Evolutionary conservation across 2,113 vertebrate genomes (phyloP), one percentile per base, ranked within the genome.

Genomic region (Acanthochromis polyacanthus): DNA sequence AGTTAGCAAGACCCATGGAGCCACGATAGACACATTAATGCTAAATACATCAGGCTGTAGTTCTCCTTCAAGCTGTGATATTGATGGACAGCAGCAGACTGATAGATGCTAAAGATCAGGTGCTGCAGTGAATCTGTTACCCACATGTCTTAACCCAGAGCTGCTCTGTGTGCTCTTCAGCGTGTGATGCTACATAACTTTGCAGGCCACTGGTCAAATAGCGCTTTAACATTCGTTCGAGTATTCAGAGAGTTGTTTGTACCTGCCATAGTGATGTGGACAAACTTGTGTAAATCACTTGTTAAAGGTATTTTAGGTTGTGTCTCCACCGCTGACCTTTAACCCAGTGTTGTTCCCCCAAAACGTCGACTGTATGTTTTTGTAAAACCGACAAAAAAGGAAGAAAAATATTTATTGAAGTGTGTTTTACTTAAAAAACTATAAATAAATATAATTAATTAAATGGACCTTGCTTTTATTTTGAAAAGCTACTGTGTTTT

Each of bases 351-450:
- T 80, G 85, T 68, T 83, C 64, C 84, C 58, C 73, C 83, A 73
- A 63, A 58, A 69, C 75, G 63, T 91, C 82, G 72, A 81, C 53
- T 84, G 65, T 82, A 61, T 68, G 83, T 93, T 81, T 86, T 89
- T 94, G 90, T 94, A 92, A 89, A 91, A 81, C 75, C 80, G 28
- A 87, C 50, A 73, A 76, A 62, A 83, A 85, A 78, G 81, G 56
- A 78, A 71, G 69, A 79, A 91, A 86, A 90, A 66, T 95, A 95
- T 95, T 95, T 95, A 95, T 95, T 95, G 85, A 94, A 92, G 87
- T 86, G 92, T 94, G 93, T 91, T 91, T 92, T 82, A 36, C 32
- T 36, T 36, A 36, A 88, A 93, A 84, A 88, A 80, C 53, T 64
- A 86, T 60, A 83, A 80, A 89, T 87, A 80, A 79, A 88, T 80